Conservation (phyloP, 1,140 invertebrate genomes). For the Anoplolepis gracilipes region DNA sequence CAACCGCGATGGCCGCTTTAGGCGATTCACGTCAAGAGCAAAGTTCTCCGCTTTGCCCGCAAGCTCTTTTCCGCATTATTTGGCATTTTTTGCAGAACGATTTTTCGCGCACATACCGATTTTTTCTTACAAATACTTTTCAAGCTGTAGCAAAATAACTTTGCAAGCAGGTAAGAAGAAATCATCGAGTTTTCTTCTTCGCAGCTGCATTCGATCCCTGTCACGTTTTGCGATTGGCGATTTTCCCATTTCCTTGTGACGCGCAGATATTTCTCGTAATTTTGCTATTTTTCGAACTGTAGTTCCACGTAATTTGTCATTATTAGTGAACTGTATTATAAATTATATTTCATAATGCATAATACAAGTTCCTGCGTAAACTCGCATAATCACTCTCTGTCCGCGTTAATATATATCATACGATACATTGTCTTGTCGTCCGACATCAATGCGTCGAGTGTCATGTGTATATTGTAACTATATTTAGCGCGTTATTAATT, state of each 20-base stretch:
- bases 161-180: background rate
- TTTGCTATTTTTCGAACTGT: background rate
- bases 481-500: constrained; percentile 53
- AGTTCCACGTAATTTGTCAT: background rate
- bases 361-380: background rate
- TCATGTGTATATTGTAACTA: constrained; percentile 1
- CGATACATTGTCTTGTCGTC: constrained; percentile 30
- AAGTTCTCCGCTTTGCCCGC: constrained; percentile 49
- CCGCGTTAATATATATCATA: constrained; percentile 44
- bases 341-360: constrained; percentile 18
- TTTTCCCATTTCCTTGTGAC: background rate
- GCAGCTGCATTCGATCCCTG: background rate
- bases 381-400: constrained; percentile 36
- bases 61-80: constrained; percentile 47
- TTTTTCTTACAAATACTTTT: constrained; percentile 19
- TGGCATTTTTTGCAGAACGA: constrained; percentile 27
- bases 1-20: constrained; percentile 64
- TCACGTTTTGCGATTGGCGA: constrained; percentile 49
- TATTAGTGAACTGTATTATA: constrained; percentile 11
- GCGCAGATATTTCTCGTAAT: background rate
- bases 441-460: constrained; percentile 16
- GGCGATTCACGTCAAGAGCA: constrained; percentile 34
- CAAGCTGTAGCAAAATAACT: background rate
- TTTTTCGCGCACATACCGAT: background rate
- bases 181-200: background rate